phyloP scores from a whole-genome alignment of 1,140 invertebrate species.

The Amphibalanus amphitrite region DNA sequence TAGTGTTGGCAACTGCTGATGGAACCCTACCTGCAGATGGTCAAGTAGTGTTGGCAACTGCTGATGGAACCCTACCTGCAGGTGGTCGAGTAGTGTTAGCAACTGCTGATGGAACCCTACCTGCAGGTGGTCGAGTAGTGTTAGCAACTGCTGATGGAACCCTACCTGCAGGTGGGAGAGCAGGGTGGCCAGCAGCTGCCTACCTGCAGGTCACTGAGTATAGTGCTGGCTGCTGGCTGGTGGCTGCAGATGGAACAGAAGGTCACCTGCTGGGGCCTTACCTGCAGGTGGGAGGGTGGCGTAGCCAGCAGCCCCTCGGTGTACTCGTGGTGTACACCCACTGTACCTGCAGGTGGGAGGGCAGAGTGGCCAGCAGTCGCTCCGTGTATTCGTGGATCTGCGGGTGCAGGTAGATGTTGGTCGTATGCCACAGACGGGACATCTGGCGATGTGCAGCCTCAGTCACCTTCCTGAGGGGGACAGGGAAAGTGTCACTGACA shows the following conservation, averaged over 20 bases:
- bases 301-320: slow-evolving; percentile 57
- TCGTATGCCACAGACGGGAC: slow-evolving; percentile 71
- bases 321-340: slow-evolving; percentile 87
- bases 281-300: slow-evolving; percentile 69
- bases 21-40: too few relatives aligned
- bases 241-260: not conserved
- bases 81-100: too few relatives aligned
- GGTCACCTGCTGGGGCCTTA: slow-evolving; percentile 26
- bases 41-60: too few relatives aligned
- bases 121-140: too few relatives aligned
- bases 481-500: not conserved
- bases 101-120: too few relatives aligned
- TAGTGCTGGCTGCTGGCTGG: not conserved
- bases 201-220: not conserved
- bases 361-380: slow-evolving; percentile 59
- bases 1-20: too few relatives aligned
- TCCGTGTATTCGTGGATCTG: slow-evolving; percentile 79
- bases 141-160: too few relatives aligned
- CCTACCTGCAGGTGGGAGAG: too few relatives aligned
- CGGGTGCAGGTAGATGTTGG: slow-evolving; percentile 76
- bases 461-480: slow-evolving; percentile 43
- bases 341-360: slow-evolving; percentile 69
- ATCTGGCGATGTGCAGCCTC: slow-evolving; percentile 59
- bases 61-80: too few relatives aligned
- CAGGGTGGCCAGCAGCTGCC: too few relatives aligned